Evolutionary conservation across 2,797 vertebrate species (phyloP), one percentile per base, ranked within the genome.

Genomic region (Arnoldichthys spilopterus): DNA sequence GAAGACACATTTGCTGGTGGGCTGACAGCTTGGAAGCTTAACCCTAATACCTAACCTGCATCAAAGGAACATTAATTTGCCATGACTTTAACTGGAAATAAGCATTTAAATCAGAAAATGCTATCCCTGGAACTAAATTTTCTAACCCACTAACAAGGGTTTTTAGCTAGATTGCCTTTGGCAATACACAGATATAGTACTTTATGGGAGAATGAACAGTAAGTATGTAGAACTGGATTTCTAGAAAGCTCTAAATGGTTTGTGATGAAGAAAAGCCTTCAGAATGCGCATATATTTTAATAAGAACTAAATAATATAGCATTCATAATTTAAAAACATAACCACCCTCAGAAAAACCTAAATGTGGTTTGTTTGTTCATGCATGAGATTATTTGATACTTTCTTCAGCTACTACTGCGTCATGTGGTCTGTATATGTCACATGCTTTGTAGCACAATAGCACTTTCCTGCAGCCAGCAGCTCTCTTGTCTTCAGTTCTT

Each of bases 21-120:
- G 72, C 78, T 74, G 85, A 78, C 80, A 82, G 85, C 78, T 84
- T 75, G 72, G 74, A 78, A 66, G 76, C 82, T 85, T 76, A 85
- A 68, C 74, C 69, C 70, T 81, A 78, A 84, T 73, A 81, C 78
- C 78, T 71, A 78, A 80, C 82, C 82, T 82, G 80, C 82, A 80
- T 82, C 82, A 86, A 82, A 84, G 77, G 82, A 82, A 77, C 79
- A 84, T 80, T 72, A 82, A 76, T 30, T 62, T 53, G 64, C 74
- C 79, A 71, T 78, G 81, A 80, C 72, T 80, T 81, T 70, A 83
- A 79, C 81, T 82, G 84, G 79, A 84, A 80, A 84, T 77, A 82
- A 72, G 72, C 80, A 78, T 73, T 85, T 69, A 76, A 75, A 59
- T 58, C 0, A 28, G 49, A 58, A 66, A 73, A 68, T 22, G 74